These are phyloP conservation scores for Ammodramus savannarum DNA, from an alignment of 2,113 vertebrate genomes.

Conservation along the genomic window DNA sequence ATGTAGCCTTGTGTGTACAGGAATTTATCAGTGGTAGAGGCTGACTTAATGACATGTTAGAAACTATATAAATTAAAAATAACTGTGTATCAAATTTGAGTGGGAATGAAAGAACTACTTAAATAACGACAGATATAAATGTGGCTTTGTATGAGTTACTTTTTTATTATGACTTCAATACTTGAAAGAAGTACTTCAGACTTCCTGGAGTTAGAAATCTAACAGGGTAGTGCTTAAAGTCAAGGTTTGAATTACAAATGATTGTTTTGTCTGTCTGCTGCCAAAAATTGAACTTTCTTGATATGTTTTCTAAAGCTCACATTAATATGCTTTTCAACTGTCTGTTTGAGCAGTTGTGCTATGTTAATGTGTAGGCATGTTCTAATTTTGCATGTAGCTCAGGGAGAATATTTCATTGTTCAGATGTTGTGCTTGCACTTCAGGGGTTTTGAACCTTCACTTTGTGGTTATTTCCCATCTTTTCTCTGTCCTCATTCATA, in stretches of 20 bases:
- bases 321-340: conserved; percentile 12
- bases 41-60: neutral
- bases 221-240: neutral
- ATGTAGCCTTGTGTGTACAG: neutral
- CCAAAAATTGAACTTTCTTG: conserved; percentile 23
- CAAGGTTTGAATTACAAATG: conserved; percentile 6
- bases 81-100: neutral
- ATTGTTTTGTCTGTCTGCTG: conserved; percentile 39
- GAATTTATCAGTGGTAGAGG: neutral
- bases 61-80: neutral
- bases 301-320: neutral
- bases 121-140: neutral
- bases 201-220: neutral
- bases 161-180: neutral
- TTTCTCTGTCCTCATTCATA: neutral
- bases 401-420: neutral
- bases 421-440: neutral
- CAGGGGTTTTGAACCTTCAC: neutral
- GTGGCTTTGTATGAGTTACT: neutral
- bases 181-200: neutral
- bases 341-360: conserved; percentile 20
- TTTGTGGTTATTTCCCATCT: neutral
- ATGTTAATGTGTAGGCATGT: conserved; percentile 28
- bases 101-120: neutral
- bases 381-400: conserved; percentile 34